phyloP scores from a whole-genome alignment of 1,140 invertebrate genomes.

The Trachymyrmex septentrionalis region DNA sequence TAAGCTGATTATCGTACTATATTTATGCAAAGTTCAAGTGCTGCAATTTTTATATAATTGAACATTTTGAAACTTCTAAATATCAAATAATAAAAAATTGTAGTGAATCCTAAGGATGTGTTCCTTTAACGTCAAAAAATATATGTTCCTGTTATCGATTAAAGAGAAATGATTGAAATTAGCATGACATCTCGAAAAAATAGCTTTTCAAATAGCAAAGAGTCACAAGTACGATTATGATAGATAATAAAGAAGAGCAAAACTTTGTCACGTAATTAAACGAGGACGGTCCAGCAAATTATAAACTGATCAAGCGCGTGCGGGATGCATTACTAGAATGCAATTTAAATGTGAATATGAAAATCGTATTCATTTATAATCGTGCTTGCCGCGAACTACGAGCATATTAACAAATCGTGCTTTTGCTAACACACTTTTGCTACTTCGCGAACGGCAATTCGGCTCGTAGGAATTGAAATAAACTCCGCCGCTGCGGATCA shows the following conservation, averaged over 20 bases:
- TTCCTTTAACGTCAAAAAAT: too few species aligned
- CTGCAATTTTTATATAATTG: too few species aligned
- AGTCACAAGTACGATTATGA: not conserved
- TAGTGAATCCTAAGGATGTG: too few species aligned
- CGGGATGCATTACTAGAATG: not conserved
- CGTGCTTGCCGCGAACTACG: not conserved
- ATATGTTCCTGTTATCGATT: too few species aligned
- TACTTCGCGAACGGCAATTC: conserved; percentile 33
- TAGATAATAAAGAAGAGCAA: not conserved
- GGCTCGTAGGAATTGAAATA: conserved; percentile 53
- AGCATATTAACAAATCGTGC: conserved; percentile 26
- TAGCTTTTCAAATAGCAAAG: not conserved
- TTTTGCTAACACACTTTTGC: not conserved
- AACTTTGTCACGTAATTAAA: not conserved
- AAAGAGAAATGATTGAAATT: conserved; percentile 2
- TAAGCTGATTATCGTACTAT: too few species aligned
- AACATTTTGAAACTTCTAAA: too few species aligned
- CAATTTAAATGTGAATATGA: conserved; percentile 29
- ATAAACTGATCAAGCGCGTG: not conserved
- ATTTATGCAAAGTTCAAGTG: too few species aligned
- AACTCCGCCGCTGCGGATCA: conserved; percentile 23
- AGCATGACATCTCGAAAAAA: not conserved
- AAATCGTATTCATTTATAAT: not conserved
- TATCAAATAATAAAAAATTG: too few species aligned
- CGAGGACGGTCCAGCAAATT: conserved; percentile 10